A percentile compares a stretch with the other conserved stretches of the same genome.
These are phyloP conservation scores for Diaphora mendica DNA, from an alignment of 2,888 invertebrate species.

Conservation along the genomic window DNA sequence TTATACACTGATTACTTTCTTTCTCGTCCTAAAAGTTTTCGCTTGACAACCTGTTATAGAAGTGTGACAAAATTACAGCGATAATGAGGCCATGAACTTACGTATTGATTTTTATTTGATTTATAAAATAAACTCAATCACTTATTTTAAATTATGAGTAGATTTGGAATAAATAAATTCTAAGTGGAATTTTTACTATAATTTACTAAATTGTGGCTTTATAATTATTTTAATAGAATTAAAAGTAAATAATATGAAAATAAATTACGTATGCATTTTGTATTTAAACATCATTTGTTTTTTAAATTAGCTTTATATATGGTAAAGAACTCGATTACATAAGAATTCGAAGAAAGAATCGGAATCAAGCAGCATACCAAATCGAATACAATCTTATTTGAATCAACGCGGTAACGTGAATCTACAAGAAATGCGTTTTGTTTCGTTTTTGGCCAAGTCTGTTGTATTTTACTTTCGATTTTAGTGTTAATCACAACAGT, in stretches of 20 bases:
- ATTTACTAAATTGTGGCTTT: not conserved
- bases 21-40: too few relatives aligned
- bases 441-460: not conserved
- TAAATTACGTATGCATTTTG: not conserved
- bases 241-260: not conserved
- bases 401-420: not conserved
- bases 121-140: not conserved
- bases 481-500: not conserved
- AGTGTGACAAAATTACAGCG: too few relatives aligned
- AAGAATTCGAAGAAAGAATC: not conserved
- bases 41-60: too few relatives aligned
- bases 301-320: not conserved
- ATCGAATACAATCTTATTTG: not conserved
- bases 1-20: too few relatives aligned
- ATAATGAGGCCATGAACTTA: too few relatives aligned
- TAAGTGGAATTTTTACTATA: not conserved
- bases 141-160: not conserved
- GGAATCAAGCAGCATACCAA: not conserved
- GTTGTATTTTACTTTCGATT: not conserved
- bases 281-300: not conserved
- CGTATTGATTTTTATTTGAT: too few relatives aligned
- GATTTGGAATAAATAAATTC: not conserved
- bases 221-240: not conserved
- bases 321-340: not conserved
- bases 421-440: not conserved